Evolutionary conservation across 2,888 invertebrate species (phyloP), one percentile per base, ranked within the genome.

Genomic region (Stegana nigrithorax): DNA sequence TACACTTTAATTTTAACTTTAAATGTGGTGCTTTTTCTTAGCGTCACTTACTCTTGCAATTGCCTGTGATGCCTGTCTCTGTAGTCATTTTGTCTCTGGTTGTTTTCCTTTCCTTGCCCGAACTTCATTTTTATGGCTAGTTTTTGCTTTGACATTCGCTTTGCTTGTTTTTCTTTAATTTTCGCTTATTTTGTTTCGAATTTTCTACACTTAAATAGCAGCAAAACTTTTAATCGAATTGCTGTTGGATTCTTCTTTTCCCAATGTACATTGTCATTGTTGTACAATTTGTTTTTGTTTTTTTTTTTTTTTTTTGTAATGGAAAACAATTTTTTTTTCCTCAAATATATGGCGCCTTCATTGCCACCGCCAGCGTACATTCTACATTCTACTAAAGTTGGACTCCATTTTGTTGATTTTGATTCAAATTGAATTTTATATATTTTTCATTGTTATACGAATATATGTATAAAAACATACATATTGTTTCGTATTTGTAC

Each of bases 161-260:
- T 62, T 63, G 68, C 67, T 71, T 73, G 77, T 75, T 75, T 78
- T 78, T 73, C 75, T 78, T 75, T 75, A 78, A 75, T 75, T 75
- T 79, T 66, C 64, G 68, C 67, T 73, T 57, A 72, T 68, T 70
- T 68, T 36, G 55, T 58, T 68, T 67, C n/a, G 69, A 50, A 50
- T 50, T 50, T 50, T 50, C 50, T 50, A 50, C 50, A 50, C 50
- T 50, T 50, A 50, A 50, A 50, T 50, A 67, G 50, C 67, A 71
- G 71, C 57, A 77, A 76, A 78, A 75, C 66, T 75, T 75, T 78
- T 78, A 75, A 79, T 75, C 79, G 75, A 75, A 79, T 75, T 77
- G 70, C 70, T 69, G 67, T 63, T 67, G 7, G 7, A 12, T 47
- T 47, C 23, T 32, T 32, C 10, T 32, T 32, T 39, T 51, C 63